Evolutionary conservation across 2,888 invertebrate species (phyloP).

Genomic region (Timema podura): DNA sequence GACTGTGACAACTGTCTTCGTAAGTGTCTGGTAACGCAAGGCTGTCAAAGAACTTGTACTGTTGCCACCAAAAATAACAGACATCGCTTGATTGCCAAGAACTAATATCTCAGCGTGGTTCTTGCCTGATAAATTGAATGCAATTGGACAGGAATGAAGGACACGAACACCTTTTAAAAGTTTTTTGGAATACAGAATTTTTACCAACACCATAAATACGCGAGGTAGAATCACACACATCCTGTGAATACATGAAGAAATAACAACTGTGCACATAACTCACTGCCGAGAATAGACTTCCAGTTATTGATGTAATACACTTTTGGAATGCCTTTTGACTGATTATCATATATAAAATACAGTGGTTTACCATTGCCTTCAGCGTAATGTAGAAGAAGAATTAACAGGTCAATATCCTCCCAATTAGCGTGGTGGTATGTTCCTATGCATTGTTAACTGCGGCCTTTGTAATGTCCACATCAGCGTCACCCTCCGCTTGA

Average conservation of each 20-base stretch:
- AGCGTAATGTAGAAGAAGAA: neutral
- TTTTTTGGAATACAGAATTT: neutral
- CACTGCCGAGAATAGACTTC: neutral
- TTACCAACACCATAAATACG: slow-evolving; percentile 4
- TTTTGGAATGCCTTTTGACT: neutral
- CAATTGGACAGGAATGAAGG: neutral
- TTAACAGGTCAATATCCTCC: slow-evolving; percentile 1
- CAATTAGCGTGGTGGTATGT: neutral
- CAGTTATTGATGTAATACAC: neutral
- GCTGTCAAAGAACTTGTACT: neutral
- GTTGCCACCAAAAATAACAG: too few relatives aligned
- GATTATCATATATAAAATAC: neutral
- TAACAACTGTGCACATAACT: slow-evolving; percentile 10
- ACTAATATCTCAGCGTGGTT: too few relatives aligned
- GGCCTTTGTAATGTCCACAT: neutral
- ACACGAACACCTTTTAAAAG: neutral
- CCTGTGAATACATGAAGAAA: slow-evolving; percentile 3
- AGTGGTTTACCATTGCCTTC: neutral
- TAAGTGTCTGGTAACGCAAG: slow-evolving; percentile 5
- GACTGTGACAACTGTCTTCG: neutral
- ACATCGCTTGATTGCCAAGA: too few relatives aligned
- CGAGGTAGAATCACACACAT: slow-evolving; percentile 1
- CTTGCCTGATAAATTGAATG: too few relatives aligned
- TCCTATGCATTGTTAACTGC: slow-evolving; percentile 3
- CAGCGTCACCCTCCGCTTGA: slow-evolving; percentile 1